These are phyloP conservation scores for Drosophila tani DNA, from an alignment of 1,140 invertebrate genomes.

Conservation along the genomic window DNA sequence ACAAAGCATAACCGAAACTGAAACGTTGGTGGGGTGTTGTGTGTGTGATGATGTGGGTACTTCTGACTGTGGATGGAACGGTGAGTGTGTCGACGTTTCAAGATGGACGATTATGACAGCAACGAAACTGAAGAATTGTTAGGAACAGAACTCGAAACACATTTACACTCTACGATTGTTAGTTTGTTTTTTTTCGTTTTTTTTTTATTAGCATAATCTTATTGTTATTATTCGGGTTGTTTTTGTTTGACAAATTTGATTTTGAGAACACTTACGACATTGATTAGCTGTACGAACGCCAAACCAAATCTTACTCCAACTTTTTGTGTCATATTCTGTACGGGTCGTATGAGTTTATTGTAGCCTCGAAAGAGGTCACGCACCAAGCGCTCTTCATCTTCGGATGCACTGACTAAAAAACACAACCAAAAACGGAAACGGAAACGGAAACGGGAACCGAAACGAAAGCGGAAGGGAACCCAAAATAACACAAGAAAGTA, in stretches of 20 bases:
- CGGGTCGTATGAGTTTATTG: slow-evolving; percentile 99
- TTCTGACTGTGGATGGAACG: slow-evolving; percentile 18
- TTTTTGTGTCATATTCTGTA: slow-evolving; percentile 98
- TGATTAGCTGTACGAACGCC: slow-evolving; percentile 99
- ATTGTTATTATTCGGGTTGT: slow-evolving; percentile 54
- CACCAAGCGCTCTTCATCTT: slow-evolving; percentile 98
- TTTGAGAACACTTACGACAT: slow-evolving; percentile 93
- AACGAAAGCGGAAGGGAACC: slow-evolving; percentile 14
- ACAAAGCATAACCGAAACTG: slow-evolving; percentile 79
- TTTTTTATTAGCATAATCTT: slow-evolving; percentile 52
- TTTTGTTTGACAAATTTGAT: slow-evolving; percentile 56
- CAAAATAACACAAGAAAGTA: not conserved
- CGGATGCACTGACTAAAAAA: slow-evolving; percentile 86
- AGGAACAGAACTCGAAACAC: slow-evolving; percentile 75
- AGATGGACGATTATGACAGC: slow-evolving; percentile 55
- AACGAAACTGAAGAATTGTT: slow-evolving; percentile 78
- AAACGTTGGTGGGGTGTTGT: slow-evolving; percentile 48
- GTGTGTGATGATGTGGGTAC: slow-evolving; percentile 20
- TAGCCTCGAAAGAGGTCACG: slow-evolving; percentile 99
- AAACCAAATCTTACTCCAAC: slow-evolving; percentile 98
- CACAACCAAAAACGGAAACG: slow-evolving; percentile 46
- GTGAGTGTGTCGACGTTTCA: slow-evolving; percentile 39
- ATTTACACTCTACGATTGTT: slow-evolving; percentile 79
- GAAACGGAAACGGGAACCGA: slow-evolving; percentile 3
- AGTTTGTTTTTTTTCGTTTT: slow-evolving; percentile 50